phyloP scores from a whole-genome alignment of 1,140 invertebrate species.

The Camponotus pennsylvanicus region DNA sequence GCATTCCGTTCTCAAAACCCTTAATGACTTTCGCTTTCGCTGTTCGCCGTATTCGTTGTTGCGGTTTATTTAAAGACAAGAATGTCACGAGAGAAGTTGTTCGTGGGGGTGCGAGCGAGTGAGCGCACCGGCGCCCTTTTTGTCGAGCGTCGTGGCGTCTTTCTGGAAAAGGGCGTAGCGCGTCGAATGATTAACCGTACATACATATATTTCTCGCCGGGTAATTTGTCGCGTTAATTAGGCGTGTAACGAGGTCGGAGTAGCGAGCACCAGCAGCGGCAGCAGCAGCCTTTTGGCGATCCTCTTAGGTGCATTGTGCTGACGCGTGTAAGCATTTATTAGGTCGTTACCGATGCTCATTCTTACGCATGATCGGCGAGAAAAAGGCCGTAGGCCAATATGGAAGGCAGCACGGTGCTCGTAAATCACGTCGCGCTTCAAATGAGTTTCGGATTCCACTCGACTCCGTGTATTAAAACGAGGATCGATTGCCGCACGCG shows the following conservation, averaged over 20 bases:
- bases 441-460: conserved; percentile 72
- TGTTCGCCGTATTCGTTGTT: conserved; percentile 34
- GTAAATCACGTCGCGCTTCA: conserved; percentile 63
- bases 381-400: conserved; percentile 50
- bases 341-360: conserved; percentile 71
- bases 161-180: conserved; percentile 69
- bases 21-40: conserved; percentile 69
- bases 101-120: conserved; percentile 11
- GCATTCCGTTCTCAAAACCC: conserved; percentile 66
- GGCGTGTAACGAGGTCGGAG: conserved; percentile 78
- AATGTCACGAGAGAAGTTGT: conserved; percentile 53
- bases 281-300: conserved; percentile 52
- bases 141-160: conserved; percentile 58
- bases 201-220: conserved; percentile 78
- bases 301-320: conserved; percentile 38
- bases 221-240: conserved; percentile 83
- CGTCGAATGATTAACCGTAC: conserved; percentile 72
- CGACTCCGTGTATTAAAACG: conserved; percentile 62
- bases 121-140: conserved; percentile 65
- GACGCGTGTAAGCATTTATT: conserved; percentile 69
- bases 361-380: conserved; percentile 63
- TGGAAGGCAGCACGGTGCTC: conserved; percentile 5
- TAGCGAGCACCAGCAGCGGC: conserved; percentile 15
- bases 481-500: conserved; percentile 43
- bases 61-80: conserved; percentile 67